phyloP scores from a whole-genome alignment of 2,797 vertebrate genomes.

The Tapera naevia region DNA sequence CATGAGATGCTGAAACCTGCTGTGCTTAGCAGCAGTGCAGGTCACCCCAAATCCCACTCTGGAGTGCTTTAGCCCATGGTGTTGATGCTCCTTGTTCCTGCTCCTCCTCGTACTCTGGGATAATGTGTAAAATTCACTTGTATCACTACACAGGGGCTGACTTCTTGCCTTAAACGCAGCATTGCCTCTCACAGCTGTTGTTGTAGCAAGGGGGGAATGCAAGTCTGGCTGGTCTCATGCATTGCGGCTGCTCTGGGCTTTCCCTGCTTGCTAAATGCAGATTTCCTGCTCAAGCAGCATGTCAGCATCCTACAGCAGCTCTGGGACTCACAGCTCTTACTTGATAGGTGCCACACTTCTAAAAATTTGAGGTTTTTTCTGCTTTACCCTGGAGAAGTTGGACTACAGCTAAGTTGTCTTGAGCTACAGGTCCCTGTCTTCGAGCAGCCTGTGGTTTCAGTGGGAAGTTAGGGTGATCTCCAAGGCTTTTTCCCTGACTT shows the following conservation, averaged over 20 bases:
- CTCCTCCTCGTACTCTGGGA: not conserved
- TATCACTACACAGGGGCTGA: not conserved
- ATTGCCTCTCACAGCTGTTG: not conserved
- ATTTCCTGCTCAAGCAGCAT: not conserved
- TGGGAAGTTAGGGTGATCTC: not conserved
- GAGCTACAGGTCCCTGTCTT: not conserved
- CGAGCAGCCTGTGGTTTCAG: not conserved
- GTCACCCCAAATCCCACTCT: not conserved
- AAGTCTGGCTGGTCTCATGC: not conserved
- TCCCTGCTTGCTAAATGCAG: not conserved
- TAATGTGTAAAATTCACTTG: not conserved
- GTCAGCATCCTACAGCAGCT: slow-evolving; percentile 2
- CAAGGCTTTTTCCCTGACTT: not conserved
- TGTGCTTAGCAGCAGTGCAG: not conserved
- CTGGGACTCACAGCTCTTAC: not conserved
- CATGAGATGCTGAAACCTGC: not conserved
- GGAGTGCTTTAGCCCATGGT: not conserved
- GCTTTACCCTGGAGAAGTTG: not conserved
- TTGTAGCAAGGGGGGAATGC: not conserved
- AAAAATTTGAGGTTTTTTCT: not conserved
- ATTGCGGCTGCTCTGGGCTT: not conserved
- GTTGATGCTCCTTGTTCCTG: not conserved
- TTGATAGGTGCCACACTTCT: not conserved
- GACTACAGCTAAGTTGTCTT: not conserved
- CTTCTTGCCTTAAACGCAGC: not conserved